Percentiles rank a stretch among this genome's conserved stretches.
These are phyloP conservation scores for Stenichneumon culpator DNA, from an alignment of 2,888 invertebrate genomes.

Conservation along the genomic window DNA sequence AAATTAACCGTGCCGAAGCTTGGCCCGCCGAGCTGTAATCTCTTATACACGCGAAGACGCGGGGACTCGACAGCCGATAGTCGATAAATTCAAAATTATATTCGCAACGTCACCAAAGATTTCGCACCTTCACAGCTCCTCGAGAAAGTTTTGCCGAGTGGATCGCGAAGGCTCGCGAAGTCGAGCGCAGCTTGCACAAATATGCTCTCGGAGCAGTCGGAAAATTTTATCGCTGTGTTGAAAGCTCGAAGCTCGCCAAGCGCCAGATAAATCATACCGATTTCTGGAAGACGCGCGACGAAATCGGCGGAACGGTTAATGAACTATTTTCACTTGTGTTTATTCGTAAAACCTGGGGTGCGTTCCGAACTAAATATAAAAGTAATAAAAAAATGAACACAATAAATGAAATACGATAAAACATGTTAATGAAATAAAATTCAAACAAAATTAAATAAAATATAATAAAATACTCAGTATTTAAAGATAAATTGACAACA, in stretches of 20 bases:
- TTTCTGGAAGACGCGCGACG: neutral
- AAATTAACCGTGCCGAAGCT: neutral
- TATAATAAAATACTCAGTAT: no score
- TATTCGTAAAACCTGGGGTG: no score
- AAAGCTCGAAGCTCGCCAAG: constrained; percentile 32
- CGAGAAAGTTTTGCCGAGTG: neutral
- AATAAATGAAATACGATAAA: no score
- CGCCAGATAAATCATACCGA: constrained; percentile 36
- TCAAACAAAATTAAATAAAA: no score
- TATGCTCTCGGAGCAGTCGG: neutral
- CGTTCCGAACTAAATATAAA: no score
- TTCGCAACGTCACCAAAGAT: neutral
- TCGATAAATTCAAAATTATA: constrained; percentile 14
- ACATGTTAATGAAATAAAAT: neutral
- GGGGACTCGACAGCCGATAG: neutral
- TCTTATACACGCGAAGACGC: neutral
- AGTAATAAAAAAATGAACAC: no score
- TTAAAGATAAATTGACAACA: no score
- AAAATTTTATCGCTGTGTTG: constrained; percentile 28
- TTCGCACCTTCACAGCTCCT: neutral
- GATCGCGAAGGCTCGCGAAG: neutral
- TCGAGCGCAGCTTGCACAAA: neutral
- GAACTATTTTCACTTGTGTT: neutral
- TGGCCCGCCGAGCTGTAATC: neutral
- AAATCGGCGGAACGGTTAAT: neutral